These are phyloP conservation scores for Scarus forsteni DNA, from an alignment of 2,797 vertebrate genomes.

Conservation along the genomic window DNA sequence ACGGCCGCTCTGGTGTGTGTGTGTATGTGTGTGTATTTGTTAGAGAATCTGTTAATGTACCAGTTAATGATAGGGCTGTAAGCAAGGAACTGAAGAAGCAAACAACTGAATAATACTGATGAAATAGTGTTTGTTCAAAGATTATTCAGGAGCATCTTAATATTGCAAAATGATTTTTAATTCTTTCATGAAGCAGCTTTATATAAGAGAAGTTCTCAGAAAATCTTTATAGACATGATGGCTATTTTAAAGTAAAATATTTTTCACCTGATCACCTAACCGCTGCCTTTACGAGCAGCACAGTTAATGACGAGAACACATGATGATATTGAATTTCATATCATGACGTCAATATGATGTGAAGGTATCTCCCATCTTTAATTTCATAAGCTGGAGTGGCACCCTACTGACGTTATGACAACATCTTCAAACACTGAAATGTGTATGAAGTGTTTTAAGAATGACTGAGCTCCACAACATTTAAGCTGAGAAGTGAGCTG, in stretches of 20 bases:
- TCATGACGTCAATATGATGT: slow-evolving; percentile 35
- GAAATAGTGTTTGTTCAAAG: neutral
- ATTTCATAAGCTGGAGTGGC: slow-evolving; percentile 19
- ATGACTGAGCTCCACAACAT: neutral
- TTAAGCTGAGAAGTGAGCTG: neutral
- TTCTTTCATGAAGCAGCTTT: neutral
- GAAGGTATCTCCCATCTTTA: slow-evolving; percentile 21
- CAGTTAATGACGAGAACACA: slow-evolving; percentile 21
- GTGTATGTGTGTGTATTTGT: slow-evolving; percentile 58
- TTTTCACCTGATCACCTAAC: slow-evolving; percentile 7
- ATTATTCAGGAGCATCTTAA: neutral
- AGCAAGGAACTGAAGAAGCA: slow-evolving; percentile 26
- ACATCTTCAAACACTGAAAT: neutral
- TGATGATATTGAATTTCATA: slow-evolving; percentile 40
- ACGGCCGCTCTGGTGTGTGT: slow-evolving; percentile 41
- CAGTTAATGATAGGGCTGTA: slow-evolving; percentile 66
- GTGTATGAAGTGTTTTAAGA: neutral
- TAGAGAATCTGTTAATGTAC: slow-evolving; percentile 72
- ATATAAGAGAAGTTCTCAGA: neutral
- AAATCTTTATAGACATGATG: neutral
- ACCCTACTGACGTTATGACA: slow-evolving; percentile 1
- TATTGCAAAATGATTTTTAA: neutral
- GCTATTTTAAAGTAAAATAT: neutral
- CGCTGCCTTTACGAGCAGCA: slow-evolving; percentile 3
- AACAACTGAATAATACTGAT: neutral